Percentiles rank a stretch among this genome's conserved stretches.
Evolutionary conservation across 1,140 invertebrate species (phyloP).

Genomic region (Pygmarrhopalites habei): DNA sequence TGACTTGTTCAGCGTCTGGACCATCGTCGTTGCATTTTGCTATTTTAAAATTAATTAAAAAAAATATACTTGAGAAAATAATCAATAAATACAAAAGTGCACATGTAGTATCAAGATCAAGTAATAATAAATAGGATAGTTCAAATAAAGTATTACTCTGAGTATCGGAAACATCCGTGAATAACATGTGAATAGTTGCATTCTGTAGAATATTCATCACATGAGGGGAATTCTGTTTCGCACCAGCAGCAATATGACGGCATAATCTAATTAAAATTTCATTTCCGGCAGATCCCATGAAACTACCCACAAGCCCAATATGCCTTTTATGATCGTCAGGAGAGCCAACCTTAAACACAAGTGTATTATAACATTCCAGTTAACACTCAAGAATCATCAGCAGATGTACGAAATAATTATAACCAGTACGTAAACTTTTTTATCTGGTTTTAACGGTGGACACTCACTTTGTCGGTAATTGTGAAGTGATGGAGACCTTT

Average conservation of each 20-base stretch:
- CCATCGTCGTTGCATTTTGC: too few relatives aligned
- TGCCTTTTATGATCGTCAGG: slow-evolving; percentile 73
- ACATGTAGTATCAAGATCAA: too few relatives aligned
- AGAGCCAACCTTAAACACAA: slow-evolving; percentile 52
- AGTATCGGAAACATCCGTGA: slow-evolving; percentile 2
- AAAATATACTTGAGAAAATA: too few relatives aligned
- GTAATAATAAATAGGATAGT: neutral
- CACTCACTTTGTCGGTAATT: slow-evolving; percentile 30
- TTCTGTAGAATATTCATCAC: slow-evolving; percentile 59
- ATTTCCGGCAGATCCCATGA: slow-evolving; percentile 72
- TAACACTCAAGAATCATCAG: neutral
- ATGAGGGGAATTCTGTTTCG: slow-evolving; percentile 55
- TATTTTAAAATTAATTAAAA: too few relatives aligned
- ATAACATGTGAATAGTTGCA: slow-evolving; percentile 67
- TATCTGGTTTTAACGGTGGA: too few relatives aligned
- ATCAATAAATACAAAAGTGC: too few relatives aligned
- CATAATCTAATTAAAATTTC: slow-evolving; percentile 75
- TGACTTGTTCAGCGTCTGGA: too few relatives aligned
- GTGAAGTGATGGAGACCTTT: slow-evolving; percentile 27
- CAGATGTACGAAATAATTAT: neutral
- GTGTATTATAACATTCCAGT: neutral
- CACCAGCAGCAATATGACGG: slow-evolving; percentile 67
- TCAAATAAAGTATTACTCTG: neutral
- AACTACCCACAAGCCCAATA: slow-evolving; percentile 70
- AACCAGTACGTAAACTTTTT: neutral